A percentile compares a stretch with the other conserved stretches of the same genome.
phyloP scores from a whole-genome alignment of 2,888 invertebrate species.

The Cheilosia vernalis region DNA sequence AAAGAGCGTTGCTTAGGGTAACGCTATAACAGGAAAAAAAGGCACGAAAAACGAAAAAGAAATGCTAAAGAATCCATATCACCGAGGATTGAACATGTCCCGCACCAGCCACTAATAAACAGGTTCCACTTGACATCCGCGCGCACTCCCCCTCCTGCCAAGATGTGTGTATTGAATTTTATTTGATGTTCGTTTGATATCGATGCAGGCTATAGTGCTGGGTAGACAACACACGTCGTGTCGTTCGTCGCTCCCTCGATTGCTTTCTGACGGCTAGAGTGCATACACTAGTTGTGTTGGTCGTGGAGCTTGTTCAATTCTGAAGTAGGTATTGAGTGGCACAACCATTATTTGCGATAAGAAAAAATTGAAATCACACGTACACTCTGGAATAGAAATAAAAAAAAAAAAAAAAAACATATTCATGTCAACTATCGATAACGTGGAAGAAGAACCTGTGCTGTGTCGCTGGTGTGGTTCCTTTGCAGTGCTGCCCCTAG shows the following conservation, averaged over 20 bases:
- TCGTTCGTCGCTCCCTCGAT: not conserved
- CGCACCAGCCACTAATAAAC: slow-evolving; percentile 52
- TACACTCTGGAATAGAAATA: not conserved
- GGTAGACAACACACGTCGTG: not conserved
- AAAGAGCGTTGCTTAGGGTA: no score
- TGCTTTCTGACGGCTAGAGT: not conserved
- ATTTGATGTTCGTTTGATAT: slow-evolving; percentile 67
- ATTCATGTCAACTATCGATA: slow-evolving; percentile 32
- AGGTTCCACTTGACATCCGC: slow-evolving; percentile 40
- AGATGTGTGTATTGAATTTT: slow-evolving; percentile 40
- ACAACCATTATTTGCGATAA: slow-evolving; percentile 57
- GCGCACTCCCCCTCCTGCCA: not conserved
- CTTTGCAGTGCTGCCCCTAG: slow-evolving; percentile 11
- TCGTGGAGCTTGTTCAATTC: slow-evolving; percentile 43
- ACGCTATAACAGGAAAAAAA: not conserved
- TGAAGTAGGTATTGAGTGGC: slow-evolving; percentile 59
- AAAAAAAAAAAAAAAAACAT: not conserved
- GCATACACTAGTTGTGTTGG: slow-evolving; percentile 22
- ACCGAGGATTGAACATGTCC: slow-evolving; percentile 45
- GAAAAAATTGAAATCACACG: slow-evolving; percentile 59
- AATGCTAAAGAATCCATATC: slow-evolving; percentile 30
- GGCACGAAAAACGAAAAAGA: slow-evolving; percentile 10
- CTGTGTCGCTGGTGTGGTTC: slow-evolving; percentile 6
- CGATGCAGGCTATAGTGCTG: slow-evolving; percentile 27
- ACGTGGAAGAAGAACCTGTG: slow-evolving; percentile 10